These are phyloP conservation scores for Latrodectus geometricus DNA, from an alignment of 1,140 invertebrate genomes.

Conservation along the genomic window DNA sequence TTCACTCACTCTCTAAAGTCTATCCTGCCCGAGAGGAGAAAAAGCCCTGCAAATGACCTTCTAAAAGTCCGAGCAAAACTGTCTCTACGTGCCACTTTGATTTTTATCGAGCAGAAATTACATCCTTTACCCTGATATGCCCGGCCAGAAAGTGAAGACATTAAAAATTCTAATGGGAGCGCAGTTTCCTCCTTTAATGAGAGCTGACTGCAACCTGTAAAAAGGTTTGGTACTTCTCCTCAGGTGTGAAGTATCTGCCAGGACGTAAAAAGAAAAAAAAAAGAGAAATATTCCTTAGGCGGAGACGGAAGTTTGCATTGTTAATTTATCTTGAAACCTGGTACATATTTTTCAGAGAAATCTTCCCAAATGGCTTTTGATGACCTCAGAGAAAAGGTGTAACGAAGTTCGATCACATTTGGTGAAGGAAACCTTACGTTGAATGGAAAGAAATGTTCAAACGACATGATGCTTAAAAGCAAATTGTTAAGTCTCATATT, in stretches of 20 bases:
- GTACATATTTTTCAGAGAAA: background rate
- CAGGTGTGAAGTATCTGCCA: background rate
- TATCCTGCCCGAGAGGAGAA: background rate
- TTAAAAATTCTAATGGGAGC: background rate
- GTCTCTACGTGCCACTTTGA: background rate
- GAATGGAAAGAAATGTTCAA: no score
- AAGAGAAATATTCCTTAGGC: background rate
- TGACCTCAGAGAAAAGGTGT: background rate
- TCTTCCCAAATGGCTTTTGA: background rate
- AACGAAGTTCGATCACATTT: no score
- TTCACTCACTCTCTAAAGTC: background rate
- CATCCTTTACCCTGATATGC: constrained; percentile 1
- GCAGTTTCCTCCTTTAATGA: background rate
- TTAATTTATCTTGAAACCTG: background rate
- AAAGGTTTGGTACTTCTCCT: background rate
- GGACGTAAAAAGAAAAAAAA: background rate
- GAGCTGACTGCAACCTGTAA: background rate
- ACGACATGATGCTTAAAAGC: no score
- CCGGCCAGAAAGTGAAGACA: background rate
- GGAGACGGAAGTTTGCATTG: background rate
- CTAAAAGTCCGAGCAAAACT: background rate
- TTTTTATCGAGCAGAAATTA: constrained; percentile 2
- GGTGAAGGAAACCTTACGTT: no score
- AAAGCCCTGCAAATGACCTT: background rate
- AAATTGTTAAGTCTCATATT: no score